Conservation (phyloP, 2,113 vertebrate species). For the Neofelis nebulosa region DNA sequence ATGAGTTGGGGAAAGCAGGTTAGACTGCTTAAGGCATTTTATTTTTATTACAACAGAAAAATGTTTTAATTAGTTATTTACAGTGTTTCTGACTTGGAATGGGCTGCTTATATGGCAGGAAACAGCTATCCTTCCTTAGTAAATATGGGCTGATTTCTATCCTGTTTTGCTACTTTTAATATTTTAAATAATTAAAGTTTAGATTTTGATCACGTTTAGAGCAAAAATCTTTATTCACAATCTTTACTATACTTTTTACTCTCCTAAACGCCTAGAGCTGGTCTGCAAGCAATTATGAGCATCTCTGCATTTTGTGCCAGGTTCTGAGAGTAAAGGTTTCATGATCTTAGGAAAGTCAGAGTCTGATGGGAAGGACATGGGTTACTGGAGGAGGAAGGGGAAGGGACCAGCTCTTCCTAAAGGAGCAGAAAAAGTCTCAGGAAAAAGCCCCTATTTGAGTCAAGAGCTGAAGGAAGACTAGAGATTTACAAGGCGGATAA, state of each 20-base stretch:
- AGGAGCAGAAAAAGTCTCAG: not conserved
- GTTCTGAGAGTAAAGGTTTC: not conserved
- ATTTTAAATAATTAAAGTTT: slow-evolving; percentile 66
- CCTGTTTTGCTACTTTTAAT: slow-evolving; percentile 48
- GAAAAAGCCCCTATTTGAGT: not conserved
- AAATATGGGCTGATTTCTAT: slow-evolving; percentile 49
- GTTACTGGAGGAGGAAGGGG: not conserved
- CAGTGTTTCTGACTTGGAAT: slow-evolving; percentile 65
- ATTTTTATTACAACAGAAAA: slow-evolving; percentile 71
- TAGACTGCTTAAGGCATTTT: slow-evolving; percentile 63
- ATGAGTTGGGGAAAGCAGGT: slow-evolving; percentile 61
- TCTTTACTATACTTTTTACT: slow-evolving; percentile 2
- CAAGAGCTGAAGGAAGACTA: not conserved
- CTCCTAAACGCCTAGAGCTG: not conserved
- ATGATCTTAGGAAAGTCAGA: not conserved
- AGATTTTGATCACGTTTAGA: slow-evolving; percentile 38
- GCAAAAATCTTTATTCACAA: slow-evolving; percentile 32
- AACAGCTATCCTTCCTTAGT: slow-evolving; percentile 38
- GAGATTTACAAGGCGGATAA: not conserved
- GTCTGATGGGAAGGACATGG: not conserved
- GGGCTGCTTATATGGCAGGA: slow-evolving; percentile 39
- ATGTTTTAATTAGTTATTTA: slow-evolving; percentile 78
- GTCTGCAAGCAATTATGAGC: not conserved
- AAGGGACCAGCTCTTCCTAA: not conserved
- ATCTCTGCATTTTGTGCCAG: not conserved